Evolutionary conservation across 2,888 invertebrate species (phyloP).

Genomic region (Chloroclystis v-ata): DNA sequence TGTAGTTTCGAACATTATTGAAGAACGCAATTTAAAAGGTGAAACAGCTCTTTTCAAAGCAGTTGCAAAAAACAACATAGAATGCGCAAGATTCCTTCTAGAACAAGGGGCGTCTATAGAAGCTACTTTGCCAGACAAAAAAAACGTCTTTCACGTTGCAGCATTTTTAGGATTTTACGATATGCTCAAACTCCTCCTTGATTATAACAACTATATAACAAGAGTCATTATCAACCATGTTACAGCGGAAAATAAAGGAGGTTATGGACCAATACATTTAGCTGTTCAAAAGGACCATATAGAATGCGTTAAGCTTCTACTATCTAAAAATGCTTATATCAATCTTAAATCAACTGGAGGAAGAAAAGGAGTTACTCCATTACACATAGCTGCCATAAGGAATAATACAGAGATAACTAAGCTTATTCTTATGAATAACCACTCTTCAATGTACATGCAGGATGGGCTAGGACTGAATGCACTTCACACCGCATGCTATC

Average conservation of each 20-base stretch:
- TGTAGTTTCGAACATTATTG: constrained; percentile 66
- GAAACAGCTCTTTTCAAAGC: constrained; percentile 74
- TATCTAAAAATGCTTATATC: constrained; percentile 66
- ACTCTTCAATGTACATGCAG: constrained; percentile 64
- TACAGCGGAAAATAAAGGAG: constrained; percentile 57
- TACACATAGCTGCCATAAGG: constrained; percentile 67
- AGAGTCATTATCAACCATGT: constrained; percentile 48
- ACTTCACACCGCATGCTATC: constrained; percentile 70
- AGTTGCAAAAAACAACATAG: constrained; percentile 55
- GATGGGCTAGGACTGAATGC: constrained; percentile 51
- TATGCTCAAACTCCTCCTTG: constrained; percentile 73
- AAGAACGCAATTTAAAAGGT: constrained; percentile 64
- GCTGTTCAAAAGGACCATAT: constrained; percentile 75
- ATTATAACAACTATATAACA: constrained; percentile 56
- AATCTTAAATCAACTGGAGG: constrained; percentile 59
- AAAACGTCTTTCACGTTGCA: constrained; percentile 79
- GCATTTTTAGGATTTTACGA: constrained; percentile 74
- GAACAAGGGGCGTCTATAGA: constrained; percentile 67
- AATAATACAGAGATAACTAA: constrained; percentile 59
- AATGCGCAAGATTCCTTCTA: constrained; percentile 64
- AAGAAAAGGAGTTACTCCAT: constrained; percentile 60
- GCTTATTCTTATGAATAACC: constrained; percentile 51
- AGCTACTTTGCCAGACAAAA: constrained; percentile 58
- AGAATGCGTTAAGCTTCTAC: constrained; percentile 63
- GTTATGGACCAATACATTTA: constrained; percentile 72